Evolutionary conservation across 2,888 invertebrate species (phyloP), one percentile per base, ranked within the genome.

Genomic region (Caenorhabditis angaria): DNA sequence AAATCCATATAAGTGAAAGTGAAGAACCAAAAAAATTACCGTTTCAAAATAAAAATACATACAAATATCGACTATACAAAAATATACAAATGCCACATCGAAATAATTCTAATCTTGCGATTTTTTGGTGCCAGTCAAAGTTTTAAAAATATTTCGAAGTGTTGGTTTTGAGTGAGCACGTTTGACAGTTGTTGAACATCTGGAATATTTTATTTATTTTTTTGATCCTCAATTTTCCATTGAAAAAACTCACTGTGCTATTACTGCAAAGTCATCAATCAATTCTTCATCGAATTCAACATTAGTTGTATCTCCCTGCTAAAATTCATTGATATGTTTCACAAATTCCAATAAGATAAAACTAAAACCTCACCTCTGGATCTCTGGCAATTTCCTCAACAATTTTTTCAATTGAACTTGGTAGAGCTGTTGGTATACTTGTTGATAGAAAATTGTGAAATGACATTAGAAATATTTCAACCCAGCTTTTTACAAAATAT

Each of bases 401-500:
- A 27, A 76, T 70, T 10, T 68, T 68, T 10, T 67, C 76, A 32
- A 83, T 64, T 24, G 70, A 57, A 48, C 76, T 69, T n/a, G 72
- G 68, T 10, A 67, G 64, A 1, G 78, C 61, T 8, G 85, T 82
- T 88, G 92, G 92, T 82, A 93, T 94, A 73, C 95, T 92, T 0
- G 94, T 93, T 18, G 95, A 93, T 48, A 97, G 90, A 87, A 97
- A 93, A 89, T 97, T 97, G 88, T 95, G 94, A 47, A 97, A 90
- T 0, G 96, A 96, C 32, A 93, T 92, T 64, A 94, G 89, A 83
- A 95, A 91, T 29, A 94, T 95, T 88, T 97, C 97, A 88, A 95
- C 95, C 97, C 97, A 97, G 68, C 93, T 93, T 76, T 93, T 92
- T 10, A 93, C 93, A 89, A 95, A 97, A 89, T 94, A 94, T 62